Percentiles rank a stretch among this genome's conserved stretches.
Evolutionary conservation across 2,888 invertebrate genomes (phyloP).

Genomic region (Catocala nupta): DNA sequence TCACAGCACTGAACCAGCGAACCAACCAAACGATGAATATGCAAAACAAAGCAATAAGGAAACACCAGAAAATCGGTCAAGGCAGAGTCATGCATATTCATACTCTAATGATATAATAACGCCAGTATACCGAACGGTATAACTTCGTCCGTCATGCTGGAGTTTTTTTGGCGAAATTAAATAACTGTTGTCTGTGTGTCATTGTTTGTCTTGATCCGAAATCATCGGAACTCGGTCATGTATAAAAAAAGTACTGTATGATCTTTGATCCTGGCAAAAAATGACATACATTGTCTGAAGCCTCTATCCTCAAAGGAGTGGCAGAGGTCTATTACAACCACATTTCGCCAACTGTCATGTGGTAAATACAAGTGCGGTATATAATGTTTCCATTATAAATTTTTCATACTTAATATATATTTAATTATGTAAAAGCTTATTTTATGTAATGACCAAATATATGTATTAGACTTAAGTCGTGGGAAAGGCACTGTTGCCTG

Average conservation of each 20-base stretch:
- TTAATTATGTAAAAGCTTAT: no score
- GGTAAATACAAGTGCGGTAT: no score
- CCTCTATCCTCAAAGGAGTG: no score
- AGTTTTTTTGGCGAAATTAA: conserved; percentile 1
- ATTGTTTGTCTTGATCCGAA: conserved; percentile 6
- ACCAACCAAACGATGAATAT: conserved; percentile 1
- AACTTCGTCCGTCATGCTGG: conserved; percentile 10
- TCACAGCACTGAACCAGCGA: not conserved
- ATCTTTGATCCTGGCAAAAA: not conserved
- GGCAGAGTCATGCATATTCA: conserved; percentile 45
- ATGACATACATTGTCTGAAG: no score
- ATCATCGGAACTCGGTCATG: not conserved
- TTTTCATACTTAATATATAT: no score
- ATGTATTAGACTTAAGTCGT: no score
- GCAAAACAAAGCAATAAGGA: conserved; percentile 28
- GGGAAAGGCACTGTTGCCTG: no score
- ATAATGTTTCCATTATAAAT: no score
- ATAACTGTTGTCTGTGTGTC: conserved; percentile 13
- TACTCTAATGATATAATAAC: conserved; percentile 39
- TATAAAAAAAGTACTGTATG: conserved; percentile 1
- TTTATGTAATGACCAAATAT: no score
- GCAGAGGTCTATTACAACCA: no score
- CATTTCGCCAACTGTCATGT: no score
- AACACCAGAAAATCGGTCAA: conserved; percentile 43
- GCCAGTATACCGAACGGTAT: conserved; percentile 13